Percentiles rank a stretch among this genome's conserved stretches.
Evolutionary conservation across 92 coral and sea anemone genomes (phyloP).

Genomic region (Zoanthus gigantus): DNA sequence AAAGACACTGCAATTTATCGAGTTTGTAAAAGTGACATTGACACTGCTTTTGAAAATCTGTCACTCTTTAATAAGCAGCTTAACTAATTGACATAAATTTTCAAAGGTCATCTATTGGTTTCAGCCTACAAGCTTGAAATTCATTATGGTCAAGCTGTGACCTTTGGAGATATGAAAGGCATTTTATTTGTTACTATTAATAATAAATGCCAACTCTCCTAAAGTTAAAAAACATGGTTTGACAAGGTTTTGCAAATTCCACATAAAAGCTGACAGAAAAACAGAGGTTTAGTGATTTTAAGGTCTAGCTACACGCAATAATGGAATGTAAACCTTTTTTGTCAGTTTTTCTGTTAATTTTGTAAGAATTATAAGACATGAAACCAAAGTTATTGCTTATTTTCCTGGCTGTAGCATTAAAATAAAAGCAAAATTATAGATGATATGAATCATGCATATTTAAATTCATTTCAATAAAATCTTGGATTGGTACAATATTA

Average conservation of each 20-base stretch:
- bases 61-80: neutral
- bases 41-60: no score
- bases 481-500: no score
- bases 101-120: neutral
- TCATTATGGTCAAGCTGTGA: neutral
- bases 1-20: no score
- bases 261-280: neutral
- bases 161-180: neutral
- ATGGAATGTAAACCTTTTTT: neutral
- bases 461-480: no score
- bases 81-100: neutral
- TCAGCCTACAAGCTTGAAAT: neutral
- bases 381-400: neutral
- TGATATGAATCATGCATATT: no score
- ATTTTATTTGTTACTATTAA: neutral
- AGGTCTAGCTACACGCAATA: neutral
- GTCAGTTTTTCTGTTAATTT: no score
- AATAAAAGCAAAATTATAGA: no score
- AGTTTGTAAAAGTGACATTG: no score
- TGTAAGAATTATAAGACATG: neutral
- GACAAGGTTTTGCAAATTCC: neutral
- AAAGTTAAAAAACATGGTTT: neutral
- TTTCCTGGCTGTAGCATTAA: no score
- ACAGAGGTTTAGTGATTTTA: neutral
- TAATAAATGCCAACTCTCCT: neutral